Evolutionary conservation across 2,113 vertebrate genomes (phyloP).

Genomic region (Prolemur simus): DNA sequence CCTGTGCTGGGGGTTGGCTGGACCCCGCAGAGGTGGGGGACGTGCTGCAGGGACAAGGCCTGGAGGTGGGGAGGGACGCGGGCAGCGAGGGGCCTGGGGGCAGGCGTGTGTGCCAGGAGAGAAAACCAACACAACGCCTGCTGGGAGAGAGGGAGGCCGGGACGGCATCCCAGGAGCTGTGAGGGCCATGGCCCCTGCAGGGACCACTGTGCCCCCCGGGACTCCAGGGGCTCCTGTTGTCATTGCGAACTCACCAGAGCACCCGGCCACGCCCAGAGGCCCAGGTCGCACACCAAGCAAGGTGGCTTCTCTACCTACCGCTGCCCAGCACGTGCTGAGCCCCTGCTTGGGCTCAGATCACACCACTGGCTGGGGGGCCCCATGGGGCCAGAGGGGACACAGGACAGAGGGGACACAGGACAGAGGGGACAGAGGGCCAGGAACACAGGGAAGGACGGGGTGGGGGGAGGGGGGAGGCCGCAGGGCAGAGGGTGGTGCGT

Average conservation of each 20-base stretch:
- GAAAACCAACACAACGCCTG: no score
- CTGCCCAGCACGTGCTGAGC: rapidly evolving
- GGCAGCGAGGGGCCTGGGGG: no score
- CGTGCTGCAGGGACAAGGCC: no score
- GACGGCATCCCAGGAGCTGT: no score
- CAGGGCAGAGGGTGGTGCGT: background rate
- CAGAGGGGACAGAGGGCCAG: no score
- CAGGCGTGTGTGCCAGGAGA: no score
- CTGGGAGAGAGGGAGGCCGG: no score
- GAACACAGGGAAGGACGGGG: background rate
- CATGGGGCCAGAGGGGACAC: no score
- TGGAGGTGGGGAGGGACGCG: no score
- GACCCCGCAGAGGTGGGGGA: rapidly evolving
- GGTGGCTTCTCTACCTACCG: rapidly evolving
- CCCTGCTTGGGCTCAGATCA: background rate
- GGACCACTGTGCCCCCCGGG: no score
- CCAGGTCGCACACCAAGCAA: rapidly evolving
- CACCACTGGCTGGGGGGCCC: background rate
- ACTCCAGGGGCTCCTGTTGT: background rate
- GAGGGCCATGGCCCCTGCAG: no score
- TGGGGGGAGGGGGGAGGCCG: background rate
- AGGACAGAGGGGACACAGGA: no score
- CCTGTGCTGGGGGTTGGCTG: background rate
- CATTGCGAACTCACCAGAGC: rapidly evolving
- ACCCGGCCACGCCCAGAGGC: background rate